These are phyloP conservation scores for Cuculus canorus DNA, from an alignment of 2,797 vertebrate species.

Conservation along the genomic window DNA sequence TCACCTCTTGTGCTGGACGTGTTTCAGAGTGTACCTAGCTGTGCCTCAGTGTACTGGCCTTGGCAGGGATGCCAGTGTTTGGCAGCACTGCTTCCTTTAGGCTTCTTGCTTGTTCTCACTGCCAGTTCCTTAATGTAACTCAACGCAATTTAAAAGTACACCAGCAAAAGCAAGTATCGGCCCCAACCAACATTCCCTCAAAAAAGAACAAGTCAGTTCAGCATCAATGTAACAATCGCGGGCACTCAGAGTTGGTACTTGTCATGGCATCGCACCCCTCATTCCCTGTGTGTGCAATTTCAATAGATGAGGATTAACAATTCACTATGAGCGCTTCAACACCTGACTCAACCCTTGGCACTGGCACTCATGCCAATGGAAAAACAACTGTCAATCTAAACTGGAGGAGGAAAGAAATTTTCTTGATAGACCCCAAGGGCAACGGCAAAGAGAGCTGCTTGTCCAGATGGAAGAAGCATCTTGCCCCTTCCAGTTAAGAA, in stretches of 20 bases:
- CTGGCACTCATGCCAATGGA: not conserved
- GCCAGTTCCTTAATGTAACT: conserved; percentile 53
- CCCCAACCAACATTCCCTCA: conserved; percentile 9
- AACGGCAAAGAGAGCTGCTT: not conserved
- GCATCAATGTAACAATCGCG: not conserved
- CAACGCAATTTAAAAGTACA: conserved; percentile 6
- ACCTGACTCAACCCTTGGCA: conserved; percentile 19
- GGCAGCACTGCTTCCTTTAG: conserved; percentile 28
- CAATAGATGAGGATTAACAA: not conserved
- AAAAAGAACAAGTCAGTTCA: conserved; percentile 47
- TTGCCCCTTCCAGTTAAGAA: not conserved
- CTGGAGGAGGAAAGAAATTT: not conserved
- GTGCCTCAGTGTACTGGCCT: not conserved
- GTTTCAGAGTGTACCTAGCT: not conserved
- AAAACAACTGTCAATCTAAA: not conserved
- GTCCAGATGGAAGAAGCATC: not conserved
- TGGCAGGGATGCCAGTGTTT: conserved; percentile 7
- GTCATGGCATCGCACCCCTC: conserved; percentile 46
- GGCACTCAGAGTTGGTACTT: conserved; percentile 1
- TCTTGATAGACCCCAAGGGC: not conserved
- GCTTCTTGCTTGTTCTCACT: not conserved
- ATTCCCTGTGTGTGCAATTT: conserved; percentile 14
- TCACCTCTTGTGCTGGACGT: not conserved
- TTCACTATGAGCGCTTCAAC: not conserved
- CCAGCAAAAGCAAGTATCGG: conserved; percentile 26